Percentiles rank a stretch among this genome's conserved stretches.
These are phyloP conservation scores for Pseudorasbora parva DNA, from an alignment of 2,113 vertebrate genomes.

Conservation along the genomic window DNA sequence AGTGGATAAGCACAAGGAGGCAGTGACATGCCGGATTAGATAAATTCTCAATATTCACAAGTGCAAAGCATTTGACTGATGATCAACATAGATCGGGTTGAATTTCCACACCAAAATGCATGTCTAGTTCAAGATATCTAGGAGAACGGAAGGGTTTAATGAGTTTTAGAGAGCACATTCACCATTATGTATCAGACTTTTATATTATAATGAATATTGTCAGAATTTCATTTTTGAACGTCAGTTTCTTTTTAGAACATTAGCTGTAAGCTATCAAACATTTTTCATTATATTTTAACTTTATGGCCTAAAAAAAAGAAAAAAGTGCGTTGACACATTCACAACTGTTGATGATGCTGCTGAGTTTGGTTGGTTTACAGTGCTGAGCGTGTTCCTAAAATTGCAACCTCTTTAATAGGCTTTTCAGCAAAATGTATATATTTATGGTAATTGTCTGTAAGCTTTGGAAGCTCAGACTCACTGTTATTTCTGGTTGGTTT, in stretches of 20 bases:
- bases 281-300: no score
- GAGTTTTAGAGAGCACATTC: no score
- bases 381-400: no score
- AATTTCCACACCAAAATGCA: constrained; percentile 11
- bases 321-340: not conserved
- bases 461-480: not conserved
- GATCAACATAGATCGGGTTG: not conserved
- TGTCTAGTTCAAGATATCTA: not conserved
- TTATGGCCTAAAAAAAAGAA: not conserved
- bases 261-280: no score
- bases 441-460: not conserved
- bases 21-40: constrained; percentile 27
- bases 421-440: not conserved
- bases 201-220: not conserved
- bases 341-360: not conserved
- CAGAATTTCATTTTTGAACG: not conserved
- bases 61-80: not conserved
- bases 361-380: no score
- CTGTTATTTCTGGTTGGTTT: not conserved
- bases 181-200: not conserved
- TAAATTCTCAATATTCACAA: constrained; percentile 27
- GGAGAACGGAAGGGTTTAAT: no score
- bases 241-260: no score
- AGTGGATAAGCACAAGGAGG: not conserved
- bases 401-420: no score